These are phyloP conservation scores for Arctocebus calabarensis DNA, from an alignment of 2,797 vertebrate species.

Conservation along the genomic window DNA sequence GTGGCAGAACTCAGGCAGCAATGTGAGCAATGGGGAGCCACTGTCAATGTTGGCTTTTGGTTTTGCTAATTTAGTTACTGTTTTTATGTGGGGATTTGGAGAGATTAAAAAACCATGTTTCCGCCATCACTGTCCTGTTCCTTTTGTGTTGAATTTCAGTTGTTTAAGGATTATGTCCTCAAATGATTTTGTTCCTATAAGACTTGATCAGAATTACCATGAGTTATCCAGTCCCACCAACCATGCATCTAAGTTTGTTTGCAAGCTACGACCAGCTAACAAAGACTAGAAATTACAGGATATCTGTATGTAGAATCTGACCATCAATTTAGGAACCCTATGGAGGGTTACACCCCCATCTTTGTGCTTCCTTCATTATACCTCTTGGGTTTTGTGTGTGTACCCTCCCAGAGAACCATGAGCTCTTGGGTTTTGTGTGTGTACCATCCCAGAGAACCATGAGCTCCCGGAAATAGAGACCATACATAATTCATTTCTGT, in stretches of 20 bases:
- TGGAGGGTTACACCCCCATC: neutral
- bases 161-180: constrained; percentile 9
- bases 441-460: neutral
- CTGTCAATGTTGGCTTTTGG: neutral
- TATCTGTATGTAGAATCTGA: neutral
- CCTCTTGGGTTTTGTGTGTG: neutral
- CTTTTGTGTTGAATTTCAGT: neutral
- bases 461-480: neutral
- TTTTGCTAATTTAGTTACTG: neutral
- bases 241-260: neutral
- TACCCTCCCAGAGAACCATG: neutral
- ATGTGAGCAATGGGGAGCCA: no score
- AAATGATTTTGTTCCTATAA: neutral
- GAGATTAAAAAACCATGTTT: neutral
- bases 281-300: neutral
- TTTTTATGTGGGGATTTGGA: neutral
- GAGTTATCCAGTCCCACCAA: neutral
- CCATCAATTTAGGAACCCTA: neutral
- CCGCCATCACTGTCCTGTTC: neutral
- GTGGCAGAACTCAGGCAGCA: no score
- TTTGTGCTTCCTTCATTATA: neutral
- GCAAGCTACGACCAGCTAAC: neutral
- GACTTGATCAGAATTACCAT: neutral
- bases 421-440: neutral
- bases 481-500: neutral